Base-by-base conservation (phyloP, 2,888 invertebrate species). In the Nephrocerus scutellatus region DNA sequence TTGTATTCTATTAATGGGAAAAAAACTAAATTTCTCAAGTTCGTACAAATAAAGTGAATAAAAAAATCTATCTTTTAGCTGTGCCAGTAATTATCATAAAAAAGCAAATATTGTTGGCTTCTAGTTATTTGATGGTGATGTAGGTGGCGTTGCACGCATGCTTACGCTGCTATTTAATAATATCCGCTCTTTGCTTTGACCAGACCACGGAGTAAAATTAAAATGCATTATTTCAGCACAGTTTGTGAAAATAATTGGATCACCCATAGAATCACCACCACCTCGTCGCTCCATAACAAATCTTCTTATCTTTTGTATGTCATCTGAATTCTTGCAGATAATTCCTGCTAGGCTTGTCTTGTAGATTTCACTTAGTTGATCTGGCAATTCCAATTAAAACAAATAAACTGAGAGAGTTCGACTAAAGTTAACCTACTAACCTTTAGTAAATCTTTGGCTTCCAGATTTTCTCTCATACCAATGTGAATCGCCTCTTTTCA, bases 401-500 rank as follows among this genome's bases (percentile, higher is more conserved):
- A 5, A 10, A 14, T 15, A 5, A 3, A 12, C 9, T 22, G 16
- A 35, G 18, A 30, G 12, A 31, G 26, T 39, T 23, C 9, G 15
- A 31, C 8, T n/a, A 16, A 30, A 9, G 6, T 39, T 29, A 36
- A 14, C 15, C 20, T 14, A 26, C 63, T 68, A 60, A 84, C 84
- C 78, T 60, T 69, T 57, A 2, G 77, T 77, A 54, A 89, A 89
- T 5, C 75, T 75, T 44, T 82, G 74, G 1, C 75, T 73, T 22
- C 73, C 67, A 39, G 78, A 73, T 2, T 70, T 66, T 22, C 80
- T 80, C 64, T 93, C 92, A 59, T 91, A 92, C 88, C 90, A 93
- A 70, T 79, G 87, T 30, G 90, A 72, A 68, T 93, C 93, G 0
- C 86, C 92, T 26, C 71, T 63, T 70, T 88, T 87, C 18, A 89